Evolutionary conservation across 2,888 invertebrate genomes (phyloP), one percentile per base, ranked within the genome.

Genomic region (Drosophila leonis): DNA sequence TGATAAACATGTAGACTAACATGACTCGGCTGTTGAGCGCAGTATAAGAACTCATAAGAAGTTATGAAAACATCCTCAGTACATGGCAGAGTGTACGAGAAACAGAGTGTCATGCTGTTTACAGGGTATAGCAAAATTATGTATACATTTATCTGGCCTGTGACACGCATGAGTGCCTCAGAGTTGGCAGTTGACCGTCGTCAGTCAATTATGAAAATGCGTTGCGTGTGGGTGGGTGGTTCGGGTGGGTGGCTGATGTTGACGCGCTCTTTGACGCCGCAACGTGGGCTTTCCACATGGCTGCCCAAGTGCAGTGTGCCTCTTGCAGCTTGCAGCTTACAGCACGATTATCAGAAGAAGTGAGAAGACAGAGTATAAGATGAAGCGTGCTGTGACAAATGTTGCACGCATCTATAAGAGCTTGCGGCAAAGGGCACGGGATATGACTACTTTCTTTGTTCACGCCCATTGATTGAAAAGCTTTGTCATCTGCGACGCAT

Each of bases 391-490:
- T 51, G 61, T 39, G 80, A 85, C 88, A 77, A 82, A 71, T 65
- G 67, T 44, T 56, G 48, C 64, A 60, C 42, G 65, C 48, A 41
- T 6, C 29, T 46, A 15, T 24, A 18, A 0, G 33, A 51, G 66
- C 12, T 10, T 18, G 7, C 3, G 49, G 31, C 12, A 18, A 2
- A 13, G 18, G 24, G 12, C 0, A 6, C 2, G 49, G 51, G 35
- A 1, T 60, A 15, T 33, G 42, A 37, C 29, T 65, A 66, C 80
- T 88, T 88, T 88, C 78, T 83, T 80, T 75, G 55, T 88, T 85
- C 83, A 83, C 81, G 83, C 78, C 54, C 70, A 83, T 80, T 75
- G 75, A 83, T 86, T 86, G 87, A 80, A 73, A 69, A 72, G 60
- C 51, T 56, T 65, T 79, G 57, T 37, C 35, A 63, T 27, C 44